Evolutionary conservation across 2,797 vertebrate genomes (phyloP).

Genomic region (Schizopygopsis malacanthus): DNA sequence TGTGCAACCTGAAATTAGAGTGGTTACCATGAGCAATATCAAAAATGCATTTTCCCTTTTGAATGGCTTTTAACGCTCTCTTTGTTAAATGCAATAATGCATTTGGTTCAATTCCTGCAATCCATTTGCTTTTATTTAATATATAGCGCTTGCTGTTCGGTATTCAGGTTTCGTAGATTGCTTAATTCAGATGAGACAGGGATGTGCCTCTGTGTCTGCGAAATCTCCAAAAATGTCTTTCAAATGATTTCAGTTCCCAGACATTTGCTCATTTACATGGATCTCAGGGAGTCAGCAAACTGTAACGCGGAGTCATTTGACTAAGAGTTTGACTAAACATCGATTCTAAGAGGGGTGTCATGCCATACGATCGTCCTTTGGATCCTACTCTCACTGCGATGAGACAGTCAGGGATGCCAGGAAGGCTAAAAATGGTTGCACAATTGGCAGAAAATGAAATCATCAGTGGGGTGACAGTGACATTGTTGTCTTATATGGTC

Average conservation of each 20-base stretch:
- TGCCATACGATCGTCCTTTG: not conserved
- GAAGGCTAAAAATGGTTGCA: not conserved
- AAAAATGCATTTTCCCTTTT: conserved; percentile 51
- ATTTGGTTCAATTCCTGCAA: conserved; percentile 58
- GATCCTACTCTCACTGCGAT: not conserved
- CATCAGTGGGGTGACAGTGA: not conserved
- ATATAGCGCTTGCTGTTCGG: conserved; percentile 40
- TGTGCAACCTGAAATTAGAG: conserved; percentile 59
- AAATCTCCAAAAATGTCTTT: conserved; percentile 36
- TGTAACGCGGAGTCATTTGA: not conserved
- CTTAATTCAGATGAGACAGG: not conserved
- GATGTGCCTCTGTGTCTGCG: not conserved
- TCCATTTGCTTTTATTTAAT: conserved; percentile 59
- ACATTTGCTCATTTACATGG: conserved; percentile 22
- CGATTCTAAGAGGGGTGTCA: not conserved
- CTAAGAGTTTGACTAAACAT: not conserved
- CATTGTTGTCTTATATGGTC: not conserved
- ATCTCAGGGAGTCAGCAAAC: conserved; percentile 14
- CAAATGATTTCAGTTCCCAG: conserved; percentile 29
- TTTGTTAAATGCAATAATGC: conserved; percentile 57
- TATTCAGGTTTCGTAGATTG: conserved; percentile 30
- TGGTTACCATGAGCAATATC: conserved; percentile 50
- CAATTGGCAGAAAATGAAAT: conserved; percentile 11
- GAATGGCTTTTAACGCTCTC: conserved; percentile 59
- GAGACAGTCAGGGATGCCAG: not conserved